Base-by-base conservation (phyloP, 2,888 invertebrate species). In the Rhyacophila evoluta region DNA sequence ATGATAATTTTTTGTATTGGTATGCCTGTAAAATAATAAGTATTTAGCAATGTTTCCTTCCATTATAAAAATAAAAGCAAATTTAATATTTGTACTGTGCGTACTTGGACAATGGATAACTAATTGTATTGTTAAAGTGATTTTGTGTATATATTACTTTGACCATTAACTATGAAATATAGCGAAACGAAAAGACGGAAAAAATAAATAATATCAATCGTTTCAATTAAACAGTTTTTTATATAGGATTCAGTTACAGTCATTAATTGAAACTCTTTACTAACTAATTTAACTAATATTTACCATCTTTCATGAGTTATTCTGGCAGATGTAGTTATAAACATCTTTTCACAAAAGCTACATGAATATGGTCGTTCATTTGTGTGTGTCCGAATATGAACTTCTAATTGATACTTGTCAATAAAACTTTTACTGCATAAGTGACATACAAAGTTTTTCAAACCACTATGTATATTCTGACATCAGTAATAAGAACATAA, bases 371-470 rank as follows among this genome's bases (percentile, higher is more conserved):
- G 77, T 33, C 81, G 77, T 38, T 81, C 81, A 28, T 82, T 82
- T 3, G 77, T 79, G 19, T 82, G 82, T 1, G 71, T 78, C 38
- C 77, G 69, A 25, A 82, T 73, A 29, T 81, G 81, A 15, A 76
- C 36, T 68, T 80, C 78, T 12, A 82, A 67, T 74, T 74, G 78
- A 72, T 79, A 80, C 75, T 81, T 82, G 70, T 82, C 81, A 29
- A 77, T 79, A 38, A 81, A 82, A 41, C 78, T 79, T 39, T 81
- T 82, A 41, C 82, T 82, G 38, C 82, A 82, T 72, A 82, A 55
- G 38, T 82, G 82, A 38, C 82, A 82, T 15, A 82, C 75, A 72
- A 81, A 82, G 71, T 82, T 77, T 67, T 79, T 81, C 28, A 75
- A 39, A 10, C 82, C 82, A 5, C 77, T 73, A 27, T 82, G 82